Conservation (phyloP, 1,140 invertebrate genomes). For the Neodiprion virginianus region DNA sequence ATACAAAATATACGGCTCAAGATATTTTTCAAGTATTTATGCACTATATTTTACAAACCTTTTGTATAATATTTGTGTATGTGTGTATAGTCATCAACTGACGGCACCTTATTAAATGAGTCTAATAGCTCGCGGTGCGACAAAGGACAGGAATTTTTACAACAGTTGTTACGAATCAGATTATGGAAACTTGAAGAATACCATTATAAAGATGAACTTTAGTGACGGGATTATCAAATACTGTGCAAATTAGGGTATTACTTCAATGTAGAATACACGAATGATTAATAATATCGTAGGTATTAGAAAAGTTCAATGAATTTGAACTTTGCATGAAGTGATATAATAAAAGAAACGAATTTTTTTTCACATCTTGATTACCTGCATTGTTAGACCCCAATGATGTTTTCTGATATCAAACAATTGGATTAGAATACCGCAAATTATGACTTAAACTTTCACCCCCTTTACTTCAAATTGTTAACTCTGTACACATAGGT, state of each 20-base stretch:
- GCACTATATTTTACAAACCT: conserved; percentile 34
- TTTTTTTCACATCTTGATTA: conserved; percentile 11
- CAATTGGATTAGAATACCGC: too few species aligned
- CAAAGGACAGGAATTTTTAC: conserved; percentile 37
- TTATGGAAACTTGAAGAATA: conserved; percentile 26
- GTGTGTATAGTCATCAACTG: conserved; percentile 34
- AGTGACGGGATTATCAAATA: too few species aligned
- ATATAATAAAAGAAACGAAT: conserved; percentile 1
- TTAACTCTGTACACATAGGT: too few species aligned
- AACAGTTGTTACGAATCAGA: conserved; percentile 28
- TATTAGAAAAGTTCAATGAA: too few species aligned
- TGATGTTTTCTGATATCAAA: too few species aligned
- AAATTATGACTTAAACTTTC: too few species aligned
- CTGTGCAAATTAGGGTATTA: too few species aligned
- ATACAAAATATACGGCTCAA: conserved; percentile 24
- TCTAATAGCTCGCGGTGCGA: conserved; percentile 31
- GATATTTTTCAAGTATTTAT: conserved; percentile 34
- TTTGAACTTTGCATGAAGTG: background rate
- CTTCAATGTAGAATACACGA: too few species aligned
- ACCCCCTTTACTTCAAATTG: too few species aligned
- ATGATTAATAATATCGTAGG: too few species aligned
- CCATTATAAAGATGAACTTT: too few species aligned
- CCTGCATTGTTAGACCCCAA: too few species aligned
- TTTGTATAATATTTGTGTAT: conserved; percentile 22
- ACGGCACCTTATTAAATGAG: conserved; percentile 30